Conservation (phyloP, 2,797 vertebrate species). For the Odontamblyopus rebecca region DNA sequence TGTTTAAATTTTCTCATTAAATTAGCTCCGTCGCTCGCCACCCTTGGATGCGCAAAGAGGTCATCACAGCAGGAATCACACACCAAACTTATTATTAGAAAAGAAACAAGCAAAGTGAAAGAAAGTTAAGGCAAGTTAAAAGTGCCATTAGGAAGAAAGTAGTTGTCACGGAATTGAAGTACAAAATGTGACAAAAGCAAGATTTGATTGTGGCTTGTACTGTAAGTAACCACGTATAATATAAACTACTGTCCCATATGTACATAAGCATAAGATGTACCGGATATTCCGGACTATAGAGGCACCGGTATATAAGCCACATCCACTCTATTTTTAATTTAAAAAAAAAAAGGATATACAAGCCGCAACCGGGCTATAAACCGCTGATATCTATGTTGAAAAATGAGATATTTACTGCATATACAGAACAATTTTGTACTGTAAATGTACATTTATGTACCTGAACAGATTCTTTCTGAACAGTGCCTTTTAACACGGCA, state of each 20-base stretch:
- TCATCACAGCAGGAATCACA: slow-evolving; percentile 13
- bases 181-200: not conserved
- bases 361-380: too few relatives aligned
- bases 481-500: too few relatives aligned
- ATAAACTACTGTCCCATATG: not conserved
- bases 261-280: too few relatives aligned
- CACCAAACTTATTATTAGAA: slow-evolving; percentile 2
- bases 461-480: too few relatives aligned
- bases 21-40: not conserved
- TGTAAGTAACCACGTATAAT: not conserved
- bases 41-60: slow-evolving; percentile 22
- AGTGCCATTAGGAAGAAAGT: not conserved
- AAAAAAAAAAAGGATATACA: too few relatives aligned
- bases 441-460: too few relatives aligned
- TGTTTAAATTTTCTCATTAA: slow-evolving; percentile 13
- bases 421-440: too few relatives aligned
- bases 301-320: too few relatives aligned
- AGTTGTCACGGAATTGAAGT: not conserved
- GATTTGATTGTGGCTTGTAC: not conserved
- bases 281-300: too few relatives aligned
- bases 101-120: not conserved
- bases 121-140: not conserved
- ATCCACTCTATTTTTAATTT: too few relatives aligned
- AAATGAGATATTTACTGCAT: too few relatives aligned
- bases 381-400: too few relatives aligned